phyloP scores from a whole-genome alignment of 2,888 invertebrate species.

The Rhimphoctona megacephalus region DNA sequence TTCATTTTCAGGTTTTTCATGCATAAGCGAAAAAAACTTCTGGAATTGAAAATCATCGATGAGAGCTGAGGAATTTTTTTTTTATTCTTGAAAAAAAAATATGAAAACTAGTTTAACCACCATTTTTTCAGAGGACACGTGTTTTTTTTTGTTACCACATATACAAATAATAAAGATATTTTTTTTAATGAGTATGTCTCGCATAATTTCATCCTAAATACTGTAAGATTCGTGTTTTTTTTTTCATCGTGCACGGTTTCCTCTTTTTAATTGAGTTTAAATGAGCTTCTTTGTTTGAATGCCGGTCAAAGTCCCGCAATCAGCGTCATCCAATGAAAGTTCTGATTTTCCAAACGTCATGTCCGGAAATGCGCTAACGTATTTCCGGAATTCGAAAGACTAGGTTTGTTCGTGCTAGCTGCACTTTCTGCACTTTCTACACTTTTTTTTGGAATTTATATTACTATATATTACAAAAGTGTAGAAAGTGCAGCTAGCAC shows the following conservation, averaged over 20 bases:
- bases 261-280: too few species aligned
- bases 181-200: background rate
- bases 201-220: background rate
- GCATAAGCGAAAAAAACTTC: background rate
- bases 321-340: too few species aligned
- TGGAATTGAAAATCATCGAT: background rate
- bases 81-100: background rate
- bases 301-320: background rate
- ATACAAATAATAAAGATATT: constrained; percentile 4
- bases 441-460: too few species aligned
- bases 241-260: too few species aligned
- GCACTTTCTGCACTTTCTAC: too few species aligned
- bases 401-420: too few species aligned
- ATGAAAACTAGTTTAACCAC: background rate
- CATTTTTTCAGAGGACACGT: background rate
- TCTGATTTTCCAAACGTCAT: background rate
- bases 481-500: too few species aligned
- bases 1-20: background rate
- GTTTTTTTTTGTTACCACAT: background rate
- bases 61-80: background rate
- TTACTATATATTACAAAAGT: too few species aligned
- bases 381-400: background rate
- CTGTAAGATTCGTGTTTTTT: background rate
- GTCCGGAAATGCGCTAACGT: background rate
- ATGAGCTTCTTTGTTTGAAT: background rate